Conservation (phyloP, 2,113 vertebrate genomes). For the Nibea coibor region DNA sequence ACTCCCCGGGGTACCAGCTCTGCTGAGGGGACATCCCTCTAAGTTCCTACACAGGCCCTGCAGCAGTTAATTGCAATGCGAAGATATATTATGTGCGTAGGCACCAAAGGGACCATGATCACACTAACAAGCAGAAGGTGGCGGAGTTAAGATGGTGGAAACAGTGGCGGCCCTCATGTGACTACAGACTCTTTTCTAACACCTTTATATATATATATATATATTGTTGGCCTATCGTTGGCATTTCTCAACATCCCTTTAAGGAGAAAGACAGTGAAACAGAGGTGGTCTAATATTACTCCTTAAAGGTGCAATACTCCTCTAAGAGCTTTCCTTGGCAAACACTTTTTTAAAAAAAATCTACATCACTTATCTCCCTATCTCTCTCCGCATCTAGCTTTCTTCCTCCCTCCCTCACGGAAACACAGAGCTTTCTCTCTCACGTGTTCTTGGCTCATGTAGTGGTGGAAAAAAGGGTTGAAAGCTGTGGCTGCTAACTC, state of each 20-base stretch:
- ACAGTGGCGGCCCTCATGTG: constrained; percentile 33
- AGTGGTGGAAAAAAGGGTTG: constrained; percentile 25
- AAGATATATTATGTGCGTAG: constrained; percentile 67
- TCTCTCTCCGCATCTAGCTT: constrained; percentile 18
- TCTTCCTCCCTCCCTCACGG: constrained; percentile 11
- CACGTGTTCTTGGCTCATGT: constrained; percentile 56
- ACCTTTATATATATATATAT: constrained; percentile 13
- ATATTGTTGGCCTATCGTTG: not conserved
- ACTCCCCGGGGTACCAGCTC: constrained; percentile 58
- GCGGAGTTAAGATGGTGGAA: constrained; percentile 41
- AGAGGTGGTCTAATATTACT: constrained; percentile 17
- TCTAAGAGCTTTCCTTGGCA: constrained; percentile 57
- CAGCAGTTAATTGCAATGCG: constrained; percentile 76
- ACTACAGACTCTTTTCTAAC: constrained; percentile 48
- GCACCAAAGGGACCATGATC: constrained; percentile 66
- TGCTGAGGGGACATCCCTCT: constrained; percentile 58
- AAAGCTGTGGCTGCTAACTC: constrained; percentile 44
- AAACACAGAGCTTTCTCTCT: constrained; percentile 34
- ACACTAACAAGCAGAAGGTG: constrained; percentile 65
- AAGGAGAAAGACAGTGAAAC: constrained; percentile 18
- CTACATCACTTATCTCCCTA: constrained; percentile 51
- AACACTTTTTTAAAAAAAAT: constrained; percentile 20
- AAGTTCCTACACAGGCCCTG: constrained; percentile 63
- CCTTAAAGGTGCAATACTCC: constrained; percentile 32
- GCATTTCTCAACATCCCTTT: constrained; percentile 39